phyloP scores from a whole-genome alignment of 2,888 invertebrate genomes.

The Sarcophaga variegata region DNA sequence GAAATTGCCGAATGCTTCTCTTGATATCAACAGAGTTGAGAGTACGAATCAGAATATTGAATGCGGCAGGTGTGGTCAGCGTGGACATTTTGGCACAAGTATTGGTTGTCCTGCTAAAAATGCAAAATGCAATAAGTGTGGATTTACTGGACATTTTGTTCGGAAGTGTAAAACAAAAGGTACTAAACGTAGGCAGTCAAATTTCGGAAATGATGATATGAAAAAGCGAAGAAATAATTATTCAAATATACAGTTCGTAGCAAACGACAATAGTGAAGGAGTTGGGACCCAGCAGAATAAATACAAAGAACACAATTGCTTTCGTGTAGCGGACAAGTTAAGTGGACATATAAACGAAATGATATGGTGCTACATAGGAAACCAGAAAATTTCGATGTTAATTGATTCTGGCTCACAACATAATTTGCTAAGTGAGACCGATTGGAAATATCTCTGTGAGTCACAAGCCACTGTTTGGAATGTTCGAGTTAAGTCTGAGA shows the following conservation, averaged over 20 bases:
- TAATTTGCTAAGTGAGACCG: slow-evolving; percentile 34
- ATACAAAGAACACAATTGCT: slow-evolving; percentile 59
- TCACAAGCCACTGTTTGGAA: slow-evolving; percentile 55
- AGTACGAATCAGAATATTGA: slow-evolving; percentile 20
- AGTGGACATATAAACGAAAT: slow-evolving; percentile 47
- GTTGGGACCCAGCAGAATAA: slow-evolving; percentile 40
- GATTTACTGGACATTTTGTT: slow-evolving; percentile 47
- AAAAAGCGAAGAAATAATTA: slow-evolving; percentile 18
- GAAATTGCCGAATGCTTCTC: slow-evolving; percentile 15
- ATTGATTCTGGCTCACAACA: slow-evolving; percentile 35
- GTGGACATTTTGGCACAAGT: neutral
- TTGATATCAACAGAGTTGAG: slow-evolving; percentile 30
- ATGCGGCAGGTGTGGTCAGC: slow-evolving; percentile 44
- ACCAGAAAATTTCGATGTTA: slow-evolving; percentile 36
- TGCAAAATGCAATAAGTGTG: slow-evolving; percentile 60
- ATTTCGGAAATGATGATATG: slow-evolving; percentile 2
- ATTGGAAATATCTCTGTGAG: slow-evolving; percentile 18
- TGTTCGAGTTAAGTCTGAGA: slow-evolving; percentile 46
- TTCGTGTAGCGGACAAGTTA: slow-evolving; percentile 44
- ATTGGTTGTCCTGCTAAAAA: slow-evolving; percentile 16
- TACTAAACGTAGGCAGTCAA: slow-evolving; percentile 41
- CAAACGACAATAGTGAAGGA: slow-evolving; percentile 21
- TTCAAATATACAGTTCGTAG: slow-evolving; percentile 47
- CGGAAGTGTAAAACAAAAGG: slow-evolving; percentile 34
- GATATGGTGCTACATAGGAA: slow-evolving; percentile 42